Percentiles rank a stretch among this genome's conserved stretches.
Evolutionary conservation across 2,888 invertebrate species (phyloP).

Genomic region (Atrina japonica): DNA sequence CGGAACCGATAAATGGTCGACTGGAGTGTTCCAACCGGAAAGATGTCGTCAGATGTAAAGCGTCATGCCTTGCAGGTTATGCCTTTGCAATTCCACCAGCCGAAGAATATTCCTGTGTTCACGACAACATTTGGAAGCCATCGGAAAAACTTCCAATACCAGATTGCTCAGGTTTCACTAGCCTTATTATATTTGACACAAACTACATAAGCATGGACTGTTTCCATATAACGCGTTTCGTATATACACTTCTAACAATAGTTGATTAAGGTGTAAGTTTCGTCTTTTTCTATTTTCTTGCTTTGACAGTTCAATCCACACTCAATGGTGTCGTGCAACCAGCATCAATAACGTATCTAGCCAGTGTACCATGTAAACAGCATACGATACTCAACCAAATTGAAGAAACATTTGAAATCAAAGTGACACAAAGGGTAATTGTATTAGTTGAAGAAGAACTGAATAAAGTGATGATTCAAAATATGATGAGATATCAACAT

Average conservation of each 20-base stretch:
- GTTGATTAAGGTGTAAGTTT: too few relatives aligned
- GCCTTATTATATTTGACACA: constrained; percentile 3
- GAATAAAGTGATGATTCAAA: too few relatives aligned
- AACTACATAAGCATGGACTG: too few relatives aligned
- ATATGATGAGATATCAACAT: too few relatives aligned
- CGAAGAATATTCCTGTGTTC: constrained; percentile 80
- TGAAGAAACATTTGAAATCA: constrained; percentile 66
- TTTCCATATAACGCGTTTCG: too few relatives aligned
- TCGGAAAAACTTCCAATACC: constrained; percentile 81
- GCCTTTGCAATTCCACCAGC: constrained; percentile 83
- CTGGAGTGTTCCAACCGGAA: constrained; percentile 81
- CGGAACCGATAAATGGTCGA: constrained; percentile 82
- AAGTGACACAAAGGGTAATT: constrained; percentile 66
- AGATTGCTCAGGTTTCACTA: constrained; percentile 85
- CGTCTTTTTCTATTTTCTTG: too few relatives aligned
- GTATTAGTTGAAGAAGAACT: too few relatives aligned
- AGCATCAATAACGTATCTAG: constrained; percentile 71
- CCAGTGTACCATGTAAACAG: constrained; percentile 70
- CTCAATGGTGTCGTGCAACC: constrained; percentile 76
- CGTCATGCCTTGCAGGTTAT: constrained; percentile 85
- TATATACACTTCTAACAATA: too few relatives aligned
- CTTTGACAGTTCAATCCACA: constrained; percentile 71
- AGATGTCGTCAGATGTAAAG: constrained; percentile 82
- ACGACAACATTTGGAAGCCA: constrained; percentile 80
- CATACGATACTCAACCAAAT: constrained; percentile 64